Percentiles rank a stretch among this genome's conserved stretches.
phyloP scores from a whole-genome alignment of 2,888 invertebrate genomes.

The Drosophila niveifrons region DNA sequence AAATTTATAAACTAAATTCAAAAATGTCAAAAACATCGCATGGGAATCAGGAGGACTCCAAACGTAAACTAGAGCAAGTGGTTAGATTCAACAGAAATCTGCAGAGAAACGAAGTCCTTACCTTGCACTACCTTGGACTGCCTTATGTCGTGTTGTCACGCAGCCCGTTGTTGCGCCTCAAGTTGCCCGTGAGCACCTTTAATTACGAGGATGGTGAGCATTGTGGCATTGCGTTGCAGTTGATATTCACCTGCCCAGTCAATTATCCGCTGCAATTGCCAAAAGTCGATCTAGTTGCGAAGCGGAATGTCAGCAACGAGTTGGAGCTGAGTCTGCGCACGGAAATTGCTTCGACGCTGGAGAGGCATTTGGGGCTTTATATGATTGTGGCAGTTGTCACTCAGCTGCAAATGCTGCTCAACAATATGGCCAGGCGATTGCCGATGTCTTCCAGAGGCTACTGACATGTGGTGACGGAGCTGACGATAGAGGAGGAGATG shows the following conservation, averaged over 20 bases:
- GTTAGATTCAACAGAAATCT: constrained; percentile 39
- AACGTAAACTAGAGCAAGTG: not conserved
- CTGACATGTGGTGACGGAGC: not conserved
- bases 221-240: constrained; percentile 59
- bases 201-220: constrained; percentile 48
- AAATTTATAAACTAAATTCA: not conserved
- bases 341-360: constrained; percentile 52
- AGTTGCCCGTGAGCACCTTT: constrained; percentile 57
- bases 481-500: not conserved
- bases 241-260: constrained; percentile 63
- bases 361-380: constrained; percentile 62
- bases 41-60: not conserved
- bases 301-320: constrained; percentile 51
- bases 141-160: constrained; percentile 62
- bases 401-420: constrained; percentile 63
- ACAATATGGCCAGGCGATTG: constrained; percentile 41
- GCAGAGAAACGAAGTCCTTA: constrained; percentile 64
- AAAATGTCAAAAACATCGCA: constrained; percentile 9
- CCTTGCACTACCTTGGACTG: constrained; percentile 67
- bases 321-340: constrained; percentile 48
- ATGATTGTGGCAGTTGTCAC: constrained; percentile 68
- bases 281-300: constrained; percentile 56
- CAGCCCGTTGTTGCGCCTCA: constrained; percentile 47
- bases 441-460: not conserved
- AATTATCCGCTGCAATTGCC: constrained; percentile 62